A percentile compares a stretch with the other conserved stretches of the same genome.
These are phyloP conservation scores for Erinaceus europaeus DNA, from an alignment of 2,113 vertebrate species.

Conservation along the genomic window DNA sequence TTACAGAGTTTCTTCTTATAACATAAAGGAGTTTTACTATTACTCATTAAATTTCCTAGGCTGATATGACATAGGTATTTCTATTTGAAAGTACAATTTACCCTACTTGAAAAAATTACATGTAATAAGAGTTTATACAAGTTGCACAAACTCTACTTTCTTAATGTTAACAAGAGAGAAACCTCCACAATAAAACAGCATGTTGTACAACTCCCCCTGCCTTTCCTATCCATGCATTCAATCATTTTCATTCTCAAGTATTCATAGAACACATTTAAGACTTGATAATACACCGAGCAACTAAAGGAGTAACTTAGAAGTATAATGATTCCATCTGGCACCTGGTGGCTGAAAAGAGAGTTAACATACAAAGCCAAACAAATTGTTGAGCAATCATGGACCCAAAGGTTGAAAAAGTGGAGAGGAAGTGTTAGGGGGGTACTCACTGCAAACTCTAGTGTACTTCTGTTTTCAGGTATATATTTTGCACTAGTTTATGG, in stretches of 20 bases:
- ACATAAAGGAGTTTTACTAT: neutral
- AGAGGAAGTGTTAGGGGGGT: too few relatives aligned
- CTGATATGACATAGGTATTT: neutral
- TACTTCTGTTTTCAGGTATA: too few relatives aligned
- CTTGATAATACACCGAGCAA: neutral
- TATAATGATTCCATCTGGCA: too few relatives aligned
- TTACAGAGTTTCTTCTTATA: neutral
- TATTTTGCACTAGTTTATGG: too few relatives aligned
- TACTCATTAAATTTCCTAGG: neutral
- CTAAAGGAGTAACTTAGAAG: neutral
- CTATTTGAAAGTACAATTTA: constrained; percentile 2
- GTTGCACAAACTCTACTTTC: neutral
- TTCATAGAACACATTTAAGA: neutral
- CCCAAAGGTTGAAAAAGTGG: too few relatives aligned
- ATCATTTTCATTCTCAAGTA: neutral
- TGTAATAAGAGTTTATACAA: neutral
- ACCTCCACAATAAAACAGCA: neutral
- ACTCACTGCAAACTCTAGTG: too few relatives aligned
- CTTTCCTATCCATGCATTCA: neutral
- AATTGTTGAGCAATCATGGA: too few relatives aligned
- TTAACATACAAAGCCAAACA: too few relatives aligned
- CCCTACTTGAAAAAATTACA: neutral
- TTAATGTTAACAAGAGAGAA: neutral
- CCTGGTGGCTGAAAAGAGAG: too few relatives aligned
- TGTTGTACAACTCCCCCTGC: neutral